Conservation (phyloP, 2,113 vertebrate genomes). For the Mellivora capensis region DNA sequence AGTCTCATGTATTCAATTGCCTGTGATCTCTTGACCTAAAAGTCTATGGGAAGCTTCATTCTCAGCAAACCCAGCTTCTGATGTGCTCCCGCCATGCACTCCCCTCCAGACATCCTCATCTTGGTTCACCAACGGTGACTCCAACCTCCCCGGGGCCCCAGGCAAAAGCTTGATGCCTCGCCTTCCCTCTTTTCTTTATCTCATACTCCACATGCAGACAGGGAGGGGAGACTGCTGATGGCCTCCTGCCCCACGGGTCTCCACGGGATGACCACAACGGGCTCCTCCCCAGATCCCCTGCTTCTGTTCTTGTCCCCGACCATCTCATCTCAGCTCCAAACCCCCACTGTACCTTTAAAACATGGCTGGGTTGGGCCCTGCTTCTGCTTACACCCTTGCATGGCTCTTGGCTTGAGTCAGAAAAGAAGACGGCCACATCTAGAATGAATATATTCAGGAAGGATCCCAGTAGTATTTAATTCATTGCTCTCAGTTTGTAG, state of each 20-base stretch:
- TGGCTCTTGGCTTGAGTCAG: not conserved
- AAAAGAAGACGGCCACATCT: not conserved
- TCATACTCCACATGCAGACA: not conserved
- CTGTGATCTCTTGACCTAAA: not conserved
- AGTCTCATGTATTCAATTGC: not conserved
- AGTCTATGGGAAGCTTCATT: not conserved
- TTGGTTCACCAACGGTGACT: rapidly evolving
- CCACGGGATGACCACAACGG: not conserved
- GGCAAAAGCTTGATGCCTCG: not conserved
- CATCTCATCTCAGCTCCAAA: not conserved
- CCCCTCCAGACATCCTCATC: rapidly evolving
- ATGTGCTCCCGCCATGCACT: too few relatives aligned
- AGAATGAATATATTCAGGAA: not conserved
- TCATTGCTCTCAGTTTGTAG: not conserved
- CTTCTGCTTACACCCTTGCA: not conserved
- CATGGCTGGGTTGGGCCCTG: not conserved
- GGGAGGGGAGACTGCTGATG: not conserved
- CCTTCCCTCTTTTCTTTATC: not conserved
- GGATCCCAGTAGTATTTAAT: rapidly evolving
- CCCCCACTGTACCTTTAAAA: not conserved
- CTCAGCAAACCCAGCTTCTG: not conserved
- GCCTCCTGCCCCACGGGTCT: not conserved
- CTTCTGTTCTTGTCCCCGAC: not conserved
- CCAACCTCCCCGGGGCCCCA: not conserved
- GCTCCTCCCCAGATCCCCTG: not conserved